A percentile compares a stretch with the other conserved stretches of the same genome.
phyloP scores from a whole-genome alignment of 53 echinoderm and acorn worm species.

The Stichopus horrens region DNA sequence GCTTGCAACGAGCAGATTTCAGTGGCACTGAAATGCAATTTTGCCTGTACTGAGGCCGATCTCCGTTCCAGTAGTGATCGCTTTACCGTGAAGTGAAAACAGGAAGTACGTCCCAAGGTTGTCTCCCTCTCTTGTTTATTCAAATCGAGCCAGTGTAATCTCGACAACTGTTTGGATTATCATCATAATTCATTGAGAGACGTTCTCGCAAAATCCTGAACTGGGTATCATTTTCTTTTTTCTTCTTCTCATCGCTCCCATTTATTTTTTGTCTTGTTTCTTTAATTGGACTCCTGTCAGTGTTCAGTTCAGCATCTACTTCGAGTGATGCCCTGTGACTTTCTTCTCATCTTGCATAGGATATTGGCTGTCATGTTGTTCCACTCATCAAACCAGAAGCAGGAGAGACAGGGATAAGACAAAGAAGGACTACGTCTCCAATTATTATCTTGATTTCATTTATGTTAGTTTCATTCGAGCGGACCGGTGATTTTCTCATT shows the following conservation, averaged over 20 bases:
- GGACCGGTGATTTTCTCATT: no score
- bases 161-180: background rate
- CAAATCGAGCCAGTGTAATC: background rate
- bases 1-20: no score
- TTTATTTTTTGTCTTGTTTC: background rate
- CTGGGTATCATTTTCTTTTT: background rate
- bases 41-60: background rate
- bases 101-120: constrained; percentile 26
- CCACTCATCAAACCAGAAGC: no score
- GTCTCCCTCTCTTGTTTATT: constrained; percentile 30
- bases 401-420: no score
- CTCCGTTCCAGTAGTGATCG: background rate
- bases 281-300: no score
- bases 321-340: background rate
- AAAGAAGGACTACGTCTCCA: no score
- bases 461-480: no score
- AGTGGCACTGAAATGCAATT: background rate
- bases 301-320: background rate
- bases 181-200: background rate
- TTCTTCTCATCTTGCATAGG: background rate
- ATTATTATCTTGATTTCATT: no score
- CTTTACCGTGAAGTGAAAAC: constrained; percentile 34
- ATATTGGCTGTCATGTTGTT: no score
- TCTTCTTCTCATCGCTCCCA: background rate
- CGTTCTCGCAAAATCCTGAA: background rate